Percentiles rank a stretch among this genome's conserved stretches.
Conservation (phyloP, 2,797 vertebrate species). For the Ptychobarbus kaznakovi region DNA sequence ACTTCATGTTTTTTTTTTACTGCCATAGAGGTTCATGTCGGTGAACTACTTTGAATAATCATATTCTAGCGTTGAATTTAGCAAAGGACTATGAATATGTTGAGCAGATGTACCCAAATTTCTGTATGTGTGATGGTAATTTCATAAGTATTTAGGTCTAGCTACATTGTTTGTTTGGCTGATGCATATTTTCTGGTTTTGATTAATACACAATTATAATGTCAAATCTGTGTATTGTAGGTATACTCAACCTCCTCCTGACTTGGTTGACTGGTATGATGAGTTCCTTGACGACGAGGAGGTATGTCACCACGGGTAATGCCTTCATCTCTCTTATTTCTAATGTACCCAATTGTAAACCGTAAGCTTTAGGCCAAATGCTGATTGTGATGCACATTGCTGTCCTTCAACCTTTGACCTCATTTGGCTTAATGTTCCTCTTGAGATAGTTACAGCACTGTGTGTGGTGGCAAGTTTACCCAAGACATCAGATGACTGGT, state of each 20-base stretch:
- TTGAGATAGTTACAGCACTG: conserved; percentile 59
- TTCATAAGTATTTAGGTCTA: not conserved
- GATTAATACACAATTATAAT: not conserved
- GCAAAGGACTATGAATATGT: not conserved
- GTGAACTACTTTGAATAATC: not conserved
- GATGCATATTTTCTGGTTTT: not conserved
- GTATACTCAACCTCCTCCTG: conserved; percentile 97
- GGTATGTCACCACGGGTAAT: conserved; percentile 99
- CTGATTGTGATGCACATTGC: conserved; percentile 80
- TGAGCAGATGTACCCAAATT: not conserved
- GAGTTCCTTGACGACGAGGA: conserved; percentile 99
- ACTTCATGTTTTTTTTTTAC: not conserved
- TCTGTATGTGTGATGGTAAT: not conserved
- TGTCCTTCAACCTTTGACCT: conserved; percentile 87
- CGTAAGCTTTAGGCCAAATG: conserved; percentile 28
- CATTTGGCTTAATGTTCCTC: conserved; percentile 82
- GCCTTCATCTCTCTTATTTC: conserved; percentile 82
- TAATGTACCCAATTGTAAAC: not conserved
- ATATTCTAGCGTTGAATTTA: not conserved
- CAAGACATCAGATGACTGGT: not conserved
- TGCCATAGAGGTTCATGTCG: not conserved
- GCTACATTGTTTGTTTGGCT: not conserved
- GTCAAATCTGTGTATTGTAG: conserved; percentile 68
- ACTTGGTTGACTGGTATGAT: conserved; percentile 99
- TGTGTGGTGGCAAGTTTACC: conserved; percentile 60